Percentiles rank a stretch among this genome's conserved stretches.
phyloP scores from a whole-genome alignment of 2,113 vertebrate genomes.

The Setophaga coronata region DNA sequence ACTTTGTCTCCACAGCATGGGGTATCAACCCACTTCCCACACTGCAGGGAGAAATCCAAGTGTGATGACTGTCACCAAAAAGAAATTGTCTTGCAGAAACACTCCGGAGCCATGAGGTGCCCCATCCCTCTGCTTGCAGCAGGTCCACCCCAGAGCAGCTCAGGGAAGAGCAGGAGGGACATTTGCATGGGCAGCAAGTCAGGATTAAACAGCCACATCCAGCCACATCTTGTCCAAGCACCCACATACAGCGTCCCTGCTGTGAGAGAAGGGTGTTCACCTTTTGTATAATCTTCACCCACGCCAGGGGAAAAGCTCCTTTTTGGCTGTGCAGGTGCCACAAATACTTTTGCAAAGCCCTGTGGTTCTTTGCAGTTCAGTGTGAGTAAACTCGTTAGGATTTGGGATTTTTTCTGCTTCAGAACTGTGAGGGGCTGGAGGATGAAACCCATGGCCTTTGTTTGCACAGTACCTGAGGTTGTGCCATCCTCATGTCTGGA shows the following conservation, averaged over 20 bases:
- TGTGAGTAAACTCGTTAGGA: not conserved
- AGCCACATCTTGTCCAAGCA: not conserved
- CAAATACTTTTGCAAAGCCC: not conserved
- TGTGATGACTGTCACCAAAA: not conserved
- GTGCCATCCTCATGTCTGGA: not conserved
- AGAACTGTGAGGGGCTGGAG: not conserved
- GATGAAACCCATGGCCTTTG: not conserved
- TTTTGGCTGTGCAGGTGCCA: not conserved
- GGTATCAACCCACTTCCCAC: not conserved
- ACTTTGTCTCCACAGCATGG: rapidly evolving
- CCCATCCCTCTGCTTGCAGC: not conserved
- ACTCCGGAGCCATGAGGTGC: not conserved
- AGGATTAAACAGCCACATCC: not conserved
- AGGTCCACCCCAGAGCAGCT: not conserved
- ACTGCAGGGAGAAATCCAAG: not conserved
- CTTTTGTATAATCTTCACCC: not conserved
- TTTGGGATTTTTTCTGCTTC: not conserved
- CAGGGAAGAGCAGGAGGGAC: not conserved
- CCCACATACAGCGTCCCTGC: not conserved
- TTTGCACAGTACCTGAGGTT: not conserved
- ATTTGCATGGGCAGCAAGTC: not conserved
- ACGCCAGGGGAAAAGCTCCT: not conserved
- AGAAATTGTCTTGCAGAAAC: not conserved
- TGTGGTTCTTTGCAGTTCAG: not conserved
- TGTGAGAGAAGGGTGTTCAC: not conserved